Evolutionary conservation across 1,140 invertebrate genomes (phyloP), one percentile per base, ranked within the genome.

Genomic region (Agrilus planipennis): DNA sequence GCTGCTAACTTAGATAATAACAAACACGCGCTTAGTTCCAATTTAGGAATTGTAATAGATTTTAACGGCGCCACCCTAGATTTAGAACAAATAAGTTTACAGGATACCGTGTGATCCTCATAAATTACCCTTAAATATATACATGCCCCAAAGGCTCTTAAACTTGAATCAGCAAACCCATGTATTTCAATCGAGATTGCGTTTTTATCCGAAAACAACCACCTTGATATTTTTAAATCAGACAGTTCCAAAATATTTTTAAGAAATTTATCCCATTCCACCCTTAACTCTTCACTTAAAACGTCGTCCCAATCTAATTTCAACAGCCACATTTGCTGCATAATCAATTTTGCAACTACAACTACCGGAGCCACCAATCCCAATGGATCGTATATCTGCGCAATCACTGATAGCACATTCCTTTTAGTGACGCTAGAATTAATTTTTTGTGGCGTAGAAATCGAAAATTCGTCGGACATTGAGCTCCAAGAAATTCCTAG

Each of bases 161-260:
- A 51, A 5, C 51, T 57, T 1, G 62, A 57, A 45, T 65, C 62
- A 9, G 42, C 42, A 44, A 63, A 66, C 7, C 53, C 55, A 36
- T 58, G 50, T 0, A 58, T 11, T 39, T 57, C 38, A 17, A 45
- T 25, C 5, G 3, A 10, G 3, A 14, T 37, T 4, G 37, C n/a
- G 7, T n/a, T n/a, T n/a, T 40, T 21, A 14, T 3, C 14, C 2
- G 23, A 17, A 23, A 18, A 30, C 32, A 44, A 22, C 20, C 17
- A n/a, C 23, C 31, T 23, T 18, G 16, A 35, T 25, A 43, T 16
- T 21, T 17, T 38, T n/a, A 43, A n/a, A 3, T 5, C 17, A 6
- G 28, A 15, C 29, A 39, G 22, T 19, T 2, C 10, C 5, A 16
- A n/a, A 34, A 39, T 19, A 27, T 38, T 14, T 18, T 23, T 29